These are phyloP conservation scores for Scopus umbretta DNA, from an alignment of 2,113 vertebrate species.

Conservation along the genomic window DNA sequence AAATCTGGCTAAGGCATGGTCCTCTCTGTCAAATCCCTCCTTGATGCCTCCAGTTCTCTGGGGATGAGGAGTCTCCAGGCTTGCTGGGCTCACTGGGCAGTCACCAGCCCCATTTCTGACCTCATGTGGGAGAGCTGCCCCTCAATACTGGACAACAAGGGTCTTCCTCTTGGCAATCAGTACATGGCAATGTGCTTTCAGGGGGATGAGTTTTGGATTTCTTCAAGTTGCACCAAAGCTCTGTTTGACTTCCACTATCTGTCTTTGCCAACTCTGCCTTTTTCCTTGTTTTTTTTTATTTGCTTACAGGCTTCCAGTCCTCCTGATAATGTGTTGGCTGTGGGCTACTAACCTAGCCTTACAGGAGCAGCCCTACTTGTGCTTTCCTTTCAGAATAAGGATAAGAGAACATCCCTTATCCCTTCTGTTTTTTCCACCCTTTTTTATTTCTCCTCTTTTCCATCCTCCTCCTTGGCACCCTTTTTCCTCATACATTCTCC, in stretches of 20 bases:
- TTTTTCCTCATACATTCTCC: background rate
- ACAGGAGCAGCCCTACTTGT: background rate
- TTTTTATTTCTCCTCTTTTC: background rate
- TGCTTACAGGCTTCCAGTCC: background rate
- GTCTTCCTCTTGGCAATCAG: background rate
- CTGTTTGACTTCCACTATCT: background rate
- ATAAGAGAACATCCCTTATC: background rate
- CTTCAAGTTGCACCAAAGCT: background rate
- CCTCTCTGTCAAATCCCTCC: background rate
- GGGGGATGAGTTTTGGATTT: background rate
- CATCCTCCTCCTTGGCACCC: background rate
- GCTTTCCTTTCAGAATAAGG: background rate
- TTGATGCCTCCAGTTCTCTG: background rate
- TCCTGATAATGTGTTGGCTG: background rate
- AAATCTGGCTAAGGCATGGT: background rate
- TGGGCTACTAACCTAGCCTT: background rate
- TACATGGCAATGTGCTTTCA: background rate
- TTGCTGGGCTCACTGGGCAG: background rate
- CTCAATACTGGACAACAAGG: background rate
- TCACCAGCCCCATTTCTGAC: background rate
- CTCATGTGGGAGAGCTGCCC: fast-evolving
- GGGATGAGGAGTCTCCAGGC: background rate
- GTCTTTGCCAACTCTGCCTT: background rate
- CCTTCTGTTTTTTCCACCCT: fast-evolving
- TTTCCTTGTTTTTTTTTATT: background rate